A percentile compares a stretch with the other conserved stretches of the same genome.
Evolutionary conservation across 2,888 invertebrate genomes (phyloP).

Genomic region (Adelognathus sp.): DNA sequence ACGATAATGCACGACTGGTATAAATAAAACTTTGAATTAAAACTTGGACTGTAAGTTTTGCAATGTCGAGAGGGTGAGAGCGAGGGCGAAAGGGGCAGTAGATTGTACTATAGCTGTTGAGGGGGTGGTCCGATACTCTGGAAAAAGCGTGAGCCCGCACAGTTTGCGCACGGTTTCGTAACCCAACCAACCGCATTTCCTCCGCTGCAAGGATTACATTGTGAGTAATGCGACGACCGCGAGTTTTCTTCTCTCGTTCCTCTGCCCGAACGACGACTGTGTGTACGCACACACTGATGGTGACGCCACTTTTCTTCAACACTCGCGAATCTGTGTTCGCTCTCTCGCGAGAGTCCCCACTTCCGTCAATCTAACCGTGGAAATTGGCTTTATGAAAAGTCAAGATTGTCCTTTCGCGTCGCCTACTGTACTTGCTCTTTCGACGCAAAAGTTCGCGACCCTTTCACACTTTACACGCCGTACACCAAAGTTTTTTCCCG

Average conservation of each 20-base stretch:
- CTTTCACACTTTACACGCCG: constrained; percentile 13
- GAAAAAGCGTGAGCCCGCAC: constrained; percentile 25
- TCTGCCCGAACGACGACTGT: background rate
- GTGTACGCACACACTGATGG: constrained; percentile 11
- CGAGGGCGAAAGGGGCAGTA: constrained; percentile 22
- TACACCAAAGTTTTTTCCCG: background rate
- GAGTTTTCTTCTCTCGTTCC: constrained; percentile 25
- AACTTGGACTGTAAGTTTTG: constrained; percentile 70
- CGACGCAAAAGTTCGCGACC: constrained; percentile 39
- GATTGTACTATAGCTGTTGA: background rate
- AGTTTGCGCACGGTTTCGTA: constrained; percentile 67
- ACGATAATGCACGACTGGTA: constrained; percentile 69
- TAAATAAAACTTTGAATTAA: constrained; percentile 75
- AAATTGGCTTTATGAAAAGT: constrained; percentile 68
- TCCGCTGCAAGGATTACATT: constrained; percentile 68
- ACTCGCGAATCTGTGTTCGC: constrained; percentile 50
- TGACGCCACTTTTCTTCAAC: constrained; percentile 22
- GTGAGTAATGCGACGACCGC: constrained; percentile 69
- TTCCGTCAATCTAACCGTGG: background rate
- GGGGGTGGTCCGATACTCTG: background rate
- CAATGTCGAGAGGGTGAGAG: too few relatives aligned
- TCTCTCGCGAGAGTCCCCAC: constrained; percentile 51
- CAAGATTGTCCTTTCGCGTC: constrained; percentile 64
- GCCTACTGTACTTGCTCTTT: constrained; percentile 40
- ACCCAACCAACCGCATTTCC: constrained; percentile 61